Conservation (phyloP, 2,113 vertebrate genomes). For the Formicarius rufipectus region DNA sequence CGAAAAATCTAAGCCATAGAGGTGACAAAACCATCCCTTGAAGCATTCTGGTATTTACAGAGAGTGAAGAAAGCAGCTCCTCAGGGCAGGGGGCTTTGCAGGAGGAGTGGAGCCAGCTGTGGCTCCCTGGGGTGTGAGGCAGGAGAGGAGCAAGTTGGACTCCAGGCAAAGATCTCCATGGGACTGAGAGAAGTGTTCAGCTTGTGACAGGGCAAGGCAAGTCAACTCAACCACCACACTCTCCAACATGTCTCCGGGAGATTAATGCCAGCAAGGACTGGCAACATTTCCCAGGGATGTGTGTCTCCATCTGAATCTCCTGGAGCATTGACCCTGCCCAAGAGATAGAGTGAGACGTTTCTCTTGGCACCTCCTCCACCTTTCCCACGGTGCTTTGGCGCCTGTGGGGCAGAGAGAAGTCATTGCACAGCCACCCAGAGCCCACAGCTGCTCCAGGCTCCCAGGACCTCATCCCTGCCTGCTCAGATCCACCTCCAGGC, state of each 20-base stretch:
- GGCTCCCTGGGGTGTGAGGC: accelerated
- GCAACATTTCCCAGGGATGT: background rate
- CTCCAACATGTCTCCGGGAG: background rate
- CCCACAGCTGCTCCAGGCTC: background rate
- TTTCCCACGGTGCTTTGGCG: background rate
- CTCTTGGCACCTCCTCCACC: background rate
- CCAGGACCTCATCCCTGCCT: background rate
- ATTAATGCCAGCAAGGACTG: background rate
- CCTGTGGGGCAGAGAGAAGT: background rate
- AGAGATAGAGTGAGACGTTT: background rate
- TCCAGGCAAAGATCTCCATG: accelerated
- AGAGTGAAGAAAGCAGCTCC: background rate
- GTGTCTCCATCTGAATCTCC: background rate
- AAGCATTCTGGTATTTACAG: background rate
- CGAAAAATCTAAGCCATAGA: background rate
- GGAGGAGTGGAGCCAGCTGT: background rate
- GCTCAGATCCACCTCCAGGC: background rate
- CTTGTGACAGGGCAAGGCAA: background rate
- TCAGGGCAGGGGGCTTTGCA: background rate
- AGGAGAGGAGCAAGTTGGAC: background rate
- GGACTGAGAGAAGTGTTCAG: background rate
- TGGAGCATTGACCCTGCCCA: background rate
- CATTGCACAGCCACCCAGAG: background rate
- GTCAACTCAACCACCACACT: background rate
- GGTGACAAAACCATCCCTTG: background rate